Base-by-base conservation (phyloP, 2,888 invertebrate species). In the Lamellibrachia columna region DNA sequence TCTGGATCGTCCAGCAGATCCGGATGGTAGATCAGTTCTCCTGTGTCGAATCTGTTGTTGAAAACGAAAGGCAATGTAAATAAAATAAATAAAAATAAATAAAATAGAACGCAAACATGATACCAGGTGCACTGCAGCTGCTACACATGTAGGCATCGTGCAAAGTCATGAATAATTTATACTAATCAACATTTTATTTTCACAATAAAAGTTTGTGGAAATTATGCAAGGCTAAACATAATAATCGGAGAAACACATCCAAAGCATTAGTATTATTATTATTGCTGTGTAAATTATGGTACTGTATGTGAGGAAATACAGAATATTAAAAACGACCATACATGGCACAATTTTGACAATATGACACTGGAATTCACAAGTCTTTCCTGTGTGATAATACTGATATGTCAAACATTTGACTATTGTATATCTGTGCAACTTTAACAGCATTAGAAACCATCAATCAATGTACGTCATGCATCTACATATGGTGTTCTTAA, bases 1-100 rank as follows among this genome's bases (percentile, higher is more conserved):
- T 97, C 97, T 1, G 99, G 99, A 97, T 99, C 99, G 96, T 99
- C 99, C 93, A 99, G 97, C 92, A 98, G 97, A 96, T 98, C 98
- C 0, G 99, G 98, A 95, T 98, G 98, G 96, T 99, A 99, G 8
- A 93, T n/a, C 91, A 93, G 28, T 52, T 93, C 93, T 9, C 93
- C 93, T n/a, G 90, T 91, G 11, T 52, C 92, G 75, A 58, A 60
- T 75, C 60, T 90, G 90, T 22, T 75, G 22, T n/a, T 4, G n/a
- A n/a, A 75, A 75, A 75, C 15, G 75, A 75, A 22, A 75, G 75
- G 15, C 11, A 75, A 8, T n/a, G 40, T 40, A 40, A 40, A 40
- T 40, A 40, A 40, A 40, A 1, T 40, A 40, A n/a, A n/a, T n/a
- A n/a, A n/a, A n/a, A n/a, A n/a, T 40, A 40, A 40, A 40, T 40